Percentiles rank a stretch among this genome's conserved stretches.
These are phyloP conservation scores for Pluvianellus socialis DNA, from an alignment of 2,113 vertebrate species.

Conservation along the genomic window DNA sequence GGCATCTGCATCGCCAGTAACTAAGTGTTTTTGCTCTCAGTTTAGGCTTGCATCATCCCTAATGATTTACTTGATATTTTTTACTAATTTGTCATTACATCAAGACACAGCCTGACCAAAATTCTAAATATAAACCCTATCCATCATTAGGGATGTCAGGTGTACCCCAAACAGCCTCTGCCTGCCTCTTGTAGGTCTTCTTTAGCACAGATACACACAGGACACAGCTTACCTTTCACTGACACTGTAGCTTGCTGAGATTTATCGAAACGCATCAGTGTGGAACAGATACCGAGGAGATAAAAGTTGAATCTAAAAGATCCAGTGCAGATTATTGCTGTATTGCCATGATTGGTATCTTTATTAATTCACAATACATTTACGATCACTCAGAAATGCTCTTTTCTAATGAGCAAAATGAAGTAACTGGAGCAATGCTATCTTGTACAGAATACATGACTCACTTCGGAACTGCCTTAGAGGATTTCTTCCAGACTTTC, in stretches of 20 bases:
- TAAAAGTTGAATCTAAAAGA: neutral
- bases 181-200: neutral
- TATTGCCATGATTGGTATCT: neutral
- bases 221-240: neutral
- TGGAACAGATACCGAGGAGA: neutral
- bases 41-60: neutral
- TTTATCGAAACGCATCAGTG: neutral
- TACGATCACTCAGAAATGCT: neutral
- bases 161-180: neutral
- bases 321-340: neutral
- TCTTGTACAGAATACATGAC: neutral
- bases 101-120: no score
- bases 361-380: neutral
- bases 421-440: neutral
- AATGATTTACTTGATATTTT: no score
- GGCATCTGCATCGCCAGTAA: neutral
- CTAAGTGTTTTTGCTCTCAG: neutral
- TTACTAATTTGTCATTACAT: no score
- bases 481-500: slow-evolving; percentile 28
- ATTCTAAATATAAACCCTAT: no score
- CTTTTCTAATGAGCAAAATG: accelerated
- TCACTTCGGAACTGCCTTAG: neutral
- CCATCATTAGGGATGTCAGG: neutral
- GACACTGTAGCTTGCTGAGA: neutral
- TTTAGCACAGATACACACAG: accelerated